Evolutionary conservation across 2,797 vertebrate species (phyloP).

Genomic region (Takifugu rubripes): DNA sequence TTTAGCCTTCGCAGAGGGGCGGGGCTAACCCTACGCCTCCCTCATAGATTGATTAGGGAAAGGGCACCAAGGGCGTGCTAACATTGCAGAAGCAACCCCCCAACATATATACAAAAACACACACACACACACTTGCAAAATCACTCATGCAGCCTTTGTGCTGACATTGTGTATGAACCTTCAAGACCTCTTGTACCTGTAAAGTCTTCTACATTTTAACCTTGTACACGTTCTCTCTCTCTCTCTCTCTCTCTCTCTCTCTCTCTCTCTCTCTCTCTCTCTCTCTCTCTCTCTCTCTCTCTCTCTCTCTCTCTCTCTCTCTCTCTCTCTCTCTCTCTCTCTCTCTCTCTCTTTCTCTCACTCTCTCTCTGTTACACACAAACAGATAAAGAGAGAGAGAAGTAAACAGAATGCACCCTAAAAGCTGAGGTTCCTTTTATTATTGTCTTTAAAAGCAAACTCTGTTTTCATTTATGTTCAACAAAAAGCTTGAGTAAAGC

Average conservation of each 20-base stretch:
- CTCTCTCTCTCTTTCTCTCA: background rate
- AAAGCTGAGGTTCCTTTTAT: no score
- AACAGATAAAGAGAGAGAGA: background rate
- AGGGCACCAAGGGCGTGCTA: slow-evolving; percentile 63
- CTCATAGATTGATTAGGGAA: slow-evolving; percentile 69
- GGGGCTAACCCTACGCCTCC: slow-evolving; percentile 66
- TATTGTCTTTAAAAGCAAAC: no score
- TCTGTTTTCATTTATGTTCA: no score
- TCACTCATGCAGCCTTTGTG: slow-evolving; percentile 52
- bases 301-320: slow-evolving; percentile 8
- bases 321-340: no score
- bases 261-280: no score
- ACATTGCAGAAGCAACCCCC: slow-evolving; percentile 38
- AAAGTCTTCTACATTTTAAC: slow-evolving; percentile 51
- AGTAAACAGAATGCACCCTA: slow-evolving; percentile 1
- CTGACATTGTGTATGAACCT: slow-evolving; percentile 54
- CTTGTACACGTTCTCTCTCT: slow-evolving; percentile 6
- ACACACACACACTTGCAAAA: slow-evolving; percentile 20
- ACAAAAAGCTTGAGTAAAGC: no score
- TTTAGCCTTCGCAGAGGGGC: slow-evolving; percentile 59
- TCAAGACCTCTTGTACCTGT: slow-evolving; percentile 37
- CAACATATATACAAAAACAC: slow-evolving; percentile 1
- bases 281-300: background rate
- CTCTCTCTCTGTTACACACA: slow-evolving; percentile 7
- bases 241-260: no score